Evolutionary conservation across 2,888 invertebrate genomes (phyloP).

Genomic region (Clunio marinus): DNA sequence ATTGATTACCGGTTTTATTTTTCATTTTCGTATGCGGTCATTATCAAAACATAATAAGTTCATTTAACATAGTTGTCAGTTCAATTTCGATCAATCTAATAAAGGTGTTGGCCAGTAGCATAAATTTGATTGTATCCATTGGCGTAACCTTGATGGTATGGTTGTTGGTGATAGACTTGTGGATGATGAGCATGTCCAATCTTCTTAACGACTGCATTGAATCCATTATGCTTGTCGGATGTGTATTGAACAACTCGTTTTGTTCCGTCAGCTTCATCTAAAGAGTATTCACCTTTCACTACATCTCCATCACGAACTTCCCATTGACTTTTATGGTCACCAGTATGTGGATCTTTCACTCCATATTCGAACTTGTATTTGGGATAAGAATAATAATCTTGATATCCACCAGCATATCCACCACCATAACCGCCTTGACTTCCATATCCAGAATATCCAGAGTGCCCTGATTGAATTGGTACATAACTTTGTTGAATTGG

Average conservation of each 20-base stretch:
- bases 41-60: too few species aligned
- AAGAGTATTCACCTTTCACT: slow-evolving; percentile 51
- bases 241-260: slow-evolving; percentile 54
- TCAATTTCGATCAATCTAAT: too few species aligned
- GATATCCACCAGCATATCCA: neutral
- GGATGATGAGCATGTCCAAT: slow-evolving; percentile 48
- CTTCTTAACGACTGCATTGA: slow-evolving; percentile 54
- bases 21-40: too few species aligned
- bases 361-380: slow-evolving; percentile 53
- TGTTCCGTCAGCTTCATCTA: slow-evolving; percentile 54
- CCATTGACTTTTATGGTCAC: slow-evolving; percentile 49
- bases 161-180: slow-evolving; percentile 30
- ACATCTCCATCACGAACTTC: slow-evolving; percentile 42
- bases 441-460: too few species aligned
- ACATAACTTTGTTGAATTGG: neutral
- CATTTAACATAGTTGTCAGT: too few species aligned
- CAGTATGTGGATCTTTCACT: slow-evolving; percentile 53
- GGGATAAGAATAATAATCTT: slow-evolving; percentile 45
- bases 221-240: slow-evolving; percentile 53
- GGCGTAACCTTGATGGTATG: neutral
- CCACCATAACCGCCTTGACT: neutral
- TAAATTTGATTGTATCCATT: neutral
- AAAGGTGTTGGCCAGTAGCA: too few species aligned
- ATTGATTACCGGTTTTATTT: too few species aligned
- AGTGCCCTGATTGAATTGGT: too few species aligned